These are phyloP conservation scores for Drosophila serrata DNA, from an alignment of 1,140 invertebrate species.

Conservation along the genomic window DNA sequence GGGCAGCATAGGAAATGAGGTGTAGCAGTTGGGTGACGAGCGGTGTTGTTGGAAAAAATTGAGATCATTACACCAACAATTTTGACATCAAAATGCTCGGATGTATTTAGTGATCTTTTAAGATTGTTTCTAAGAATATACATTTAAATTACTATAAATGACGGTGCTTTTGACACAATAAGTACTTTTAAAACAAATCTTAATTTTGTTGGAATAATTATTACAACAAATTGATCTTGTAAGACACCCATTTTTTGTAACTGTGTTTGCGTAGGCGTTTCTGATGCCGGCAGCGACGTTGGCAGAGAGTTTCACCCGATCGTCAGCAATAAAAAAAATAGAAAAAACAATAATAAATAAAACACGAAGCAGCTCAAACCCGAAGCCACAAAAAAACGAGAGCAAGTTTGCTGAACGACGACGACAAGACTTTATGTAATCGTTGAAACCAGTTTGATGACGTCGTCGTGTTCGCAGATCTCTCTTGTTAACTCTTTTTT, in stretches of 20 bases:
- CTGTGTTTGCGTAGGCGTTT: slow-evolving; percentile 31
- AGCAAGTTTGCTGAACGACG: slow-evolving; percentile 64
- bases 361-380: slow-evolving; percentile 28
- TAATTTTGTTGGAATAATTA: too few species aligned
- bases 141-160: background rate
- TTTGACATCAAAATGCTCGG: background rate
- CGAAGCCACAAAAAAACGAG: slow-evolving; percentile 61
- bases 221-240: slow-evolving; percentile 4
- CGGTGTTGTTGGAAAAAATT: background rate
- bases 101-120: background rate
- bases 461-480: slow-evolving; percentile 41
- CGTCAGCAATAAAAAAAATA: slow-evolving; percentile 8
- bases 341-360: slow-evolving; percentile 25
- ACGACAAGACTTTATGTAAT: slow-evolving; percentile 69
- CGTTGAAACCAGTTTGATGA: slow-evolving; percentile 76
- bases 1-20: slow-evolving; percentile 42
- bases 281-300: slow-evolving; percentile 18
- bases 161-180: too few species aligned
- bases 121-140: background rate
- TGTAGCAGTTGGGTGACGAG: slow-evolving; percentile 7
- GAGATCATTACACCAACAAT: too few species aligned
- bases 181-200: background rate
- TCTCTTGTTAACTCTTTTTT: slow-evolving; percentile 27
- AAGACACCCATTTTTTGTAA: slow-evolving; percentile 4
- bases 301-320: slow-evolving; percentile 40